phyloP scores from a whole-genome alignment of 1,140 invertebrate genomes.

The Drosophila ironensis region DNA sequence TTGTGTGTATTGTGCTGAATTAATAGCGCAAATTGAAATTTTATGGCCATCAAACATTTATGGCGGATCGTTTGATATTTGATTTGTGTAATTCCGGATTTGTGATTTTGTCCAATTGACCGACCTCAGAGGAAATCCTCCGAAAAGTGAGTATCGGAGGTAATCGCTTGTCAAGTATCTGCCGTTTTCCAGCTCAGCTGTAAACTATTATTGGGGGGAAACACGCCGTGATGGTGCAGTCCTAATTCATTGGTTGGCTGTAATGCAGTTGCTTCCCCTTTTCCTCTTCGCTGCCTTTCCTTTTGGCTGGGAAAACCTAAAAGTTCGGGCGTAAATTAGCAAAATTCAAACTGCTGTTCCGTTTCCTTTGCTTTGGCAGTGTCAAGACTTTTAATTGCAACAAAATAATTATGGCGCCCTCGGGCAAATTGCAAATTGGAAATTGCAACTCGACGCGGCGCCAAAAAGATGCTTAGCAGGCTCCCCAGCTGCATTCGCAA shows the following conservation, averaged over 20 bases:
- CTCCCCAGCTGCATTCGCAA: conserved; percentile 59
- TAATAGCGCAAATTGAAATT: conserved; percentile 77
- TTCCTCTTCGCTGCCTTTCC: neutral
- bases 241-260: neutral
- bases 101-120: neutral
- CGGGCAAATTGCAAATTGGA: conserved; percentile 70
- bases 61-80: conserved; percentile 50
- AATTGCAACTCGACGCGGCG: conserved; percentile 38
- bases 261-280: neutral
- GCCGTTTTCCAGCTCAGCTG: neutral
- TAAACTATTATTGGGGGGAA: too few relatives aligned
- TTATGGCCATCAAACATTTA: conserved; percentile 57
- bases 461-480: conserved; percentile 49
- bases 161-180: conserved; percentile 21
- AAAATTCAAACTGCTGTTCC: conserved; percentile 34
- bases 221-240: too few relatives aligned
- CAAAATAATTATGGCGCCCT: conserved; percentile 77
- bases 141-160: neutral
- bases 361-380: conserved; percentile 25
- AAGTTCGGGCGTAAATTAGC: conserved; percentile 22
- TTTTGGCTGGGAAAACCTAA: conserved; percentile 4
- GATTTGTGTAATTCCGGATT: conserved; percentile 29
- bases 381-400: conserved; percentile 78
- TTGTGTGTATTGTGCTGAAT: conserved; percentile 56
- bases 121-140: neutral